Conservation (phyloP, 2,888 invertebrate species). For the Aphrophora alni region DNA sequence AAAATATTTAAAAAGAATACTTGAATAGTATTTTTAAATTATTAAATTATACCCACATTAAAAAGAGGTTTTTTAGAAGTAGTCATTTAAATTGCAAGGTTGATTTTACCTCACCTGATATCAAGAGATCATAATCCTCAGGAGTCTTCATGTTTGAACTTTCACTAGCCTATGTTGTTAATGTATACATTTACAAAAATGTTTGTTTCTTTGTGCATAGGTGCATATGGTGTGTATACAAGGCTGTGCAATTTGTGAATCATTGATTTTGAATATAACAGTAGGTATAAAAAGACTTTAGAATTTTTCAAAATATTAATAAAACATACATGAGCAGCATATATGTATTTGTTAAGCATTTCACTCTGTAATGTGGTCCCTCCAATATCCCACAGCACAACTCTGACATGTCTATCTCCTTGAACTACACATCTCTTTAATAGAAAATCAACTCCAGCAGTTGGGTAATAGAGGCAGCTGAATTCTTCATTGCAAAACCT, state of each 20-base stretch:
- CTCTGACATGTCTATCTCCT: conserved; percentile 65
- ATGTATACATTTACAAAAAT: too few species aligned
- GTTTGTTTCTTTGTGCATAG: too few species aligned
- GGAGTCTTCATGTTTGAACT: too few species aligned
- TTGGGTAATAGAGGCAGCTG: conserved; percentile 66
- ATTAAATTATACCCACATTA: too few species aligned
- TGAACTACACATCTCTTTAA: conserved; percentile 68
- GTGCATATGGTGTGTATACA: neutral
- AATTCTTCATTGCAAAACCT: conserved; percentile 74
- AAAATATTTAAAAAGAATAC: too few species aligned
- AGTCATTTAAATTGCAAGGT: too few species aligned
- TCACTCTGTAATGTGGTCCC: conserved; percentile 58
- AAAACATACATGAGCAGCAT: neutral
- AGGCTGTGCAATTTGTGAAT: neutral
- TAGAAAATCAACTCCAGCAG: conserved; percentile 76
- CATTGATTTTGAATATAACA: neutral
- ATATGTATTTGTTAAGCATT: neutral
- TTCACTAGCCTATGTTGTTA: too few species aligned
- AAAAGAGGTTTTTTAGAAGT: too few species aligned
- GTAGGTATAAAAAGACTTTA: too few species aligned
- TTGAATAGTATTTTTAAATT: too few species aligned
- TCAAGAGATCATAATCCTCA: too few species aligned
- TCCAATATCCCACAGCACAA: conserved; percentile 86
- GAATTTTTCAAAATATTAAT: neutral
- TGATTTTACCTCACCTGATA: too few species aligned